Percentiles rank a stretch among this genome's conserved stretches.
Evolutionary conservation across 1,140 invertebrate species (phyloP).

Genomic region (Tenebrio molitor): DNA sequence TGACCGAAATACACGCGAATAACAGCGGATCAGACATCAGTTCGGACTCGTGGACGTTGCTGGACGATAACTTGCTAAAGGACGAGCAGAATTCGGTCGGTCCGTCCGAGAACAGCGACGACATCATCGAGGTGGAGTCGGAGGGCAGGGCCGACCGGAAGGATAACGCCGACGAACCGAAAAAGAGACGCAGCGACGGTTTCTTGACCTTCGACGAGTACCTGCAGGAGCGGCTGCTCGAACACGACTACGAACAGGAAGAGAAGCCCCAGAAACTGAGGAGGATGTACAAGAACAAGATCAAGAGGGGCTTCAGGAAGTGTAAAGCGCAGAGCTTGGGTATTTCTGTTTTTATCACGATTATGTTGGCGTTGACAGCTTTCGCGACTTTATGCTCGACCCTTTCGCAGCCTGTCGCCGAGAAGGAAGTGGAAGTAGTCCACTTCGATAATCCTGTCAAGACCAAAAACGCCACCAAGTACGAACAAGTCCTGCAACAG

Average conservation of each 20-base stretch:
- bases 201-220: constrained; percentile 50
- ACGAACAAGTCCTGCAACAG: background rate
- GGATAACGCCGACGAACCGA: background rate
- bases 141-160: background rate
- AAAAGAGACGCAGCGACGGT: constrained; percentile 21
- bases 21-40: constrained; percentile 50
- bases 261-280: constrained; percentile 23
- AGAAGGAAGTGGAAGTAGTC: background rate
- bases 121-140: background rate
- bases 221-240: constrained; percentile 23
- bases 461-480: background rate
- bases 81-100: constrained; percentile 9
- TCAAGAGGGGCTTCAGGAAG: background rate
- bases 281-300: constrained; percentile 9
- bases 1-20: constrained; percentile 12
- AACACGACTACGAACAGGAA: constrained; percentile 47
- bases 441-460: background rate
- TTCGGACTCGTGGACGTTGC: constrained; percentile 50
- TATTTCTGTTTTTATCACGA: constrained; percentile 20
- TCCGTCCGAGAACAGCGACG: background rate
- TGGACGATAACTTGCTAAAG: constrained; percentile 28
- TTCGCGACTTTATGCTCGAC: constrained; percentile 8
- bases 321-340: constrained; percentile 1
- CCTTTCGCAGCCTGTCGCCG: background rate
- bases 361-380: constrained; percentile 12